Evolutionary conservation across 2,797 vertebrate genomes (phyloP), one percentile per base, ranked within the genome.

Genomic region (Enteromius trimaculatus): DNA sequence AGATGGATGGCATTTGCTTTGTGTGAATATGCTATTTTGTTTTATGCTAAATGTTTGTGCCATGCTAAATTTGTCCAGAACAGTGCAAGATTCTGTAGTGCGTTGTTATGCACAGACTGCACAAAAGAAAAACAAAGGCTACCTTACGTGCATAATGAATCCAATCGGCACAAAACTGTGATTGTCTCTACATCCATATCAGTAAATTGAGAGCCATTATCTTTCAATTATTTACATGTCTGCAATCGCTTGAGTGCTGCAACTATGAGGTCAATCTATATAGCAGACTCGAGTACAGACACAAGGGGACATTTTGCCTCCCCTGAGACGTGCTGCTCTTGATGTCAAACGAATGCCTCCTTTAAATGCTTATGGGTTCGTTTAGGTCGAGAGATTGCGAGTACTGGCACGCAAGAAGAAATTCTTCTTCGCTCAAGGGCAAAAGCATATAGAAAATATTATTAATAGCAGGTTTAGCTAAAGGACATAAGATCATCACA

Each of bases 311-410:
- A 16, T 62, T 60, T 37, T 49, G 19, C 29, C 11, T 86, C 84
- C 31, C 78, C 16, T 47, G 62, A 79, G 84, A 68, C 62, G 47
- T 1, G 10, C n/a, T 75, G 51, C 42, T 74, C 58, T 75, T 85
- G 29, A 64, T 47, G 53, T 65, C 34, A 83, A 53, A 68, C 62
- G 68, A 85, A 86, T 72, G 77, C 62, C 34, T 87, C 3, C 29
- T 76, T 71, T n/a, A 84, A 84, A 81, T 86, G 75, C 62, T 77
- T 78, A 37, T 2, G 8, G 74, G 42, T 77, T 79, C 34, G 62
- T 81, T 65, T 29, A 74, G 76, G 82, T 86, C 55, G 34, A 80
- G 55, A 86, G 44, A 62, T 81, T 23, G 26, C 21, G 26, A 77
- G 53, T 53, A 42, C 8, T 31, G 68, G 64, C 79, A 85, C 39